phyloP scores from a whole-genome alignment of 2,888 invertebrate genomes.

The Chorisops tibialis region DNA sequence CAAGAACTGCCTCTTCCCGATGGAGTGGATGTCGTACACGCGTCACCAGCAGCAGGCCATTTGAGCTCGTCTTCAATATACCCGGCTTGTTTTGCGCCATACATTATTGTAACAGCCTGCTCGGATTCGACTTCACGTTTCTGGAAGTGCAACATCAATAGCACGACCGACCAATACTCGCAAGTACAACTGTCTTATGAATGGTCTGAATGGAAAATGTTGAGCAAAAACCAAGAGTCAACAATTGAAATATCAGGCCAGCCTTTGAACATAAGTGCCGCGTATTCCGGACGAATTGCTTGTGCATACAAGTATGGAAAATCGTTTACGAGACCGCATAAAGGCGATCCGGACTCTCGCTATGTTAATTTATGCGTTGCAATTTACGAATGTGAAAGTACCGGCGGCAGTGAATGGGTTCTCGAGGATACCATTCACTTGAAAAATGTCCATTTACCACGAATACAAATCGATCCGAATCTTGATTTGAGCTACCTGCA shows the following conservation, averaged over 20 bases:
- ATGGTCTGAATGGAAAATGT: constrained; percentile 90
- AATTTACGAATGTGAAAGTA: constrained; percentile 98
- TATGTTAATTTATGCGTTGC: constrained; percentile 90
- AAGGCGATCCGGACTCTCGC: constrained; percentile 71
- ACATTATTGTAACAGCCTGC: constrained; percentile 92
- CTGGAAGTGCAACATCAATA: constrained; percentile 69
- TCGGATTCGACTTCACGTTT: constrained; percentile 85
- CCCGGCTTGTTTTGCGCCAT: constrained; percentile 98
- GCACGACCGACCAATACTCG: constrained; percentile 32
- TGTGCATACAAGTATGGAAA: constrained; percentile 95
- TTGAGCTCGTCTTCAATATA: constrained; percentile 96
- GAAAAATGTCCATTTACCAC: constrained; percentile 83
- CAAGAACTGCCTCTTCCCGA: constrained; percentile 83
- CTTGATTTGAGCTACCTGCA: constrained; percentile 79
- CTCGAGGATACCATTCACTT: constrained; percentile 93
- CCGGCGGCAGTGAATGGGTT: constrained; percentile 92
- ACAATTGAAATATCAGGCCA: constrained; percentile 74
- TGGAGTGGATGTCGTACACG: constrained; percentile 89
- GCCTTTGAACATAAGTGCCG: constrained; percentile 90
- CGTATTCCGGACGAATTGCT: constrained; percentile 95
- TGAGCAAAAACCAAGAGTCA: constrained; percentile 65
- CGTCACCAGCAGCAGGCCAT: constrained; percentile 94
- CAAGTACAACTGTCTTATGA: constrained; percentile 56
- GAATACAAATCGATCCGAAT: constrained; percentile 77
- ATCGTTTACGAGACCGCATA: constrained; percentile 78